Evolutionary conservation across 2,797 vertebrate species (phyloP), one percentile per base, ranked within the genome.

Genomic region (Heterohyrax brucei): DNA sequence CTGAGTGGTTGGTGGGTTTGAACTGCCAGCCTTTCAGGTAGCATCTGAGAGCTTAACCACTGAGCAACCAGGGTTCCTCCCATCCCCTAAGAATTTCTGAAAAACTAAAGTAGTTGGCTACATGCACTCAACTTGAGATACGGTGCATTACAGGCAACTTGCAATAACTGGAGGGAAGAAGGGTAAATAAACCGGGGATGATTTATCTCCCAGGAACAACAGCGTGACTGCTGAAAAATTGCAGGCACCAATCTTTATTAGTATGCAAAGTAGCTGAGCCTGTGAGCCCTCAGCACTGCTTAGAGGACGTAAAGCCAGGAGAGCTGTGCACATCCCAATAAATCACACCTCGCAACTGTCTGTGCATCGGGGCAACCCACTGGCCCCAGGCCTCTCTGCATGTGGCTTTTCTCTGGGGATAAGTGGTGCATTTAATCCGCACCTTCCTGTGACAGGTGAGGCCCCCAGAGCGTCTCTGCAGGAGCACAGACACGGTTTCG

Each of bases 191-290:
- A 68, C 39, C 64, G 95, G 92, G 96, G 96, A 98, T 97, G 96
- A 98, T 98, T 97, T 97, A 98, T 98, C 98, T 98, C 97, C 30
- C 62, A 98, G 98, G 98, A 98, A 96, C 88, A 87, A 85, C 75
- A 39, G 96, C 96, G 96, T 98, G 98, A 98, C 97, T 96, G 89
- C 94, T 95, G 97, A 98, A 96, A 98, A 98, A 98, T 98, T 98
- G 98, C 97, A 97, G 94, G 96, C 97, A 98, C 96, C 30, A 24
- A 95, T 97, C 97, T 97, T 98, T 98, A 98, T 99, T 98, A 98
- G 96, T 92, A 98, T 98, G 98, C 98, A 98, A 98, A 98, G 97
- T 86, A 98, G 96, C 70, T 94, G 48, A 89, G 97, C 95, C 93
- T 96, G 96, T 97, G 96, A 94, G 92, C 96, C 98, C 97, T 97